Evolutionary conservation across 1,140 invertebrate species (phyloP).

Genomic region (Drusus annulatus): DNA sequence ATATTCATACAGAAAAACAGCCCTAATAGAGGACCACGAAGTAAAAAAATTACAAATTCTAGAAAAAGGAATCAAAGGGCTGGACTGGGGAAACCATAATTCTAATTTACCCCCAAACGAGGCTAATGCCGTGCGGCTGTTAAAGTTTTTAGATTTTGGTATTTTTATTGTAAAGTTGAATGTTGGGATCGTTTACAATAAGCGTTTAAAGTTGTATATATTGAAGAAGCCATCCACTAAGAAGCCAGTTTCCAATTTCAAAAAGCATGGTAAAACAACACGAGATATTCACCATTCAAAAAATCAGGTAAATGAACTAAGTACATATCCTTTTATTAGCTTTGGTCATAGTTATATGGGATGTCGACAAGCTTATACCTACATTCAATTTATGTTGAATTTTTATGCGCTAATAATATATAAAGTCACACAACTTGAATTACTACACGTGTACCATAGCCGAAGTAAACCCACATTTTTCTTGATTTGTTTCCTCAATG

Average conservation of each 20-base stretch:
- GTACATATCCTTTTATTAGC: neutral
- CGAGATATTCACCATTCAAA: slow-evolving; percentile 50
- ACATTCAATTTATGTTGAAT: too few relatives aligned
- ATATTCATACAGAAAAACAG: slow-evolving; percentile 73
- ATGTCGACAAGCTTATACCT: too few relatives aligned
- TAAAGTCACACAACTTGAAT: too few relatives aligned
- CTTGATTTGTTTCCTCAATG: too few relatives aligned
- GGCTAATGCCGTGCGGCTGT: slow-evolving; percentile 77
- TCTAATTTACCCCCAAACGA: slow-evolving; percentile 73
- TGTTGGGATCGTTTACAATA: slow-evolving; percentile 74
- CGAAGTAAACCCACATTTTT: too few relatives aligned
- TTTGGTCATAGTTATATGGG: too few relatives aligned
- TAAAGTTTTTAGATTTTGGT: slow-evolving; percentile 83
- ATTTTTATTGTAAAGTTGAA: slow-evolving; percentile 77
- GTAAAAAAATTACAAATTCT: slow-evolving; percentile 80
- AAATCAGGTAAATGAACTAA: slow-evolving; percentile 39
- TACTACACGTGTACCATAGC: too few relatives aligned
- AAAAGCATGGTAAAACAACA: slow-evolving; percentile 52
- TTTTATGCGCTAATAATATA: too few relatives aligned
- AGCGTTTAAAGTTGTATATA: slow-evolving; percentile 68
- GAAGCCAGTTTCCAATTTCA: slow-evolving; percentile 21
- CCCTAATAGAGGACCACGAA: slow-evolving; percentile 81
- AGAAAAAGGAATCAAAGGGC: slow-evolving; percentile 75
- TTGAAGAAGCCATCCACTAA: slow-evolving; percentile 62
- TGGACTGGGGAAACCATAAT: slow-evolving; percentile 78